Percentiles rank a stretch among this genome's conserved stretches.
phyloP scores from a whole-genome alignment of 1,140 invertebrate species.

The Hylyphantes graminicola region DNA sequence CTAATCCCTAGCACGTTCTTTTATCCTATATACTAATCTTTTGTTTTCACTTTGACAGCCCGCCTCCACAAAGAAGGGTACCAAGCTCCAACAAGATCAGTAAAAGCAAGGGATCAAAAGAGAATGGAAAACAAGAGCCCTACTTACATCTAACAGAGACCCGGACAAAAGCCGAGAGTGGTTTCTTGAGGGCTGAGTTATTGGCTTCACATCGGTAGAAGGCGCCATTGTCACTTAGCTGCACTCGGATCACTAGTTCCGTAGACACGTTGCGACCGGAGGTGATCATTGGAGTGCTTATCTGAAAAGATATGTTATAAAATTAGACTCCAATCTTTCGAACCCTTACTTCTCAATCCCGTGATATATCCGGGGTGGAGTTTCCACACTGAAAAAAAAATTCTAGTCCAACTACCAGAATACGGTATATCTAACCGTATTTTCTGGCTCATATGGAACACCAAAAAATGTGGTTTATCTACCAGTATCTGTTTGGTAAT shows the following conservation, averaged over 20 bases:
- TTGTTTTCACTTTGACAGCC: no score
- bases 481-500: no score
- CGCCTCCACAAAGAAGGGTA: neutral
- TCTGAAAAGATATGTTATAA: conserved; percentile 64
- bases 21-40: no score
- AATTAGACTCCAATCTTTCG: no score
- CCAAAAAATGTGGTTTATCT: no score
- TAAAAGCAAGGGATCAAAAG: conserved; percentile 4
- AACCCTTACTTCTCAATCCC: no score
- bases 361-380: no score
- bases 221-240: conserved; percentile 91
- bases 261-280: conserved; percentile 72
- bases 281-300: conserved; percentile 59
- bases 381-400: no score
- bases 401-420: no score
- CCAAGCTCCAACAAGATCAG: neutral
- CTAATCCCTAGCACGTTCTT: no score
- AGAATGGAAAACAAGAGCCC: neutral
- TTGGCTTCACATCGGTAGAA: conserved; percentile 90
- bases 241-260: conserved; percentile 85
- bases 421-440: no score
- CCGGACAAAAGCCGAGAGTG: conserved; percentile 82
- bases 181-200: conserved; percentile 89
- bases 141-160: conserved; percentile 94
- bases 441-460: no score